Evolutionary conservation across 2,113 vertebrate species (phyloP).

Genomic region (Vicugna pacos): DNA sequence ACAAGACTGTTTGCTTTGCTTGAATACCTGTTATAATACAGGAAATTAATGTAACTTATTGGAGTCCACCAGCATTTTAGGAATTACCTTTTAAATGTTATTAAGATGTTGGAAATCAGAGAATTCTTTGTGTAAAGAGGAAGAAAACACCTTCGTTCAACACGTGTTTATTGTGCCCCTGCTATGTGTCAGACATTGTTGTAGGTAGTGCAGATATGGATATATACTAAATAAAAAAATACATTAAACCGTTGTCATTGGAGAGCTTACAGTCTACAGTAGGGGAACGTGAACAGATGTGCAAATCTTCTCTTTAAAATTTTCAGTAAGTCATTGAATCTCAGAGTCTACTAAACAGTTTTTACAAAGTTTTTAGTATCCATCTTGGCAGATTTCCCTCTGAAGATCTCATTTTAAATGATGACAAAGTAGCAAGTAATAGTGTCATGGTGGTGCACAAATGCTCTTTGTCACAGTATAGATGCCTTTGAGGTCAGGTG

Average conservation of each 20-base stretch:
- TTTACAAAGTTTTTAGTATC: constrained; percentile 32
- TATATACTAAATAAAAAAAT: not conserved
- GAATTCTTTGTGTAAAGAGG: constrained; percentile 14
- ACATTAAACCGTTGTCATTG: constrained; percentile 19
- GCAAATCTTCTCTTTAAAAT: constrained; percentile 29
- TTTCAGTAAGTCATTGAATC: not conserved
- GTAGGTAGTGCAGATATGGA: constrained; percentile 24
- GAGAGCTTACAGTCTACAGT: not conserved
- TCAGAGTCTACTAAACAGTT: constrained; percentile 5
- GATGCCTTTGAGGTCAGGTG: constrained; percentile 32
- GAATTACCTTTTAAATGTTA: constrained; percentile 56
- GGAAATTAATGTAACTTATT: constrained; percentile 12
- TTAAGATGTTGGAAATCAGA: constrained; percentile 25
- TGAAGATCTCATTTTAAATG: constrained; percentile 43
- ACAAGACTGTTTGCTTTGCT: constrained; percentile 34
- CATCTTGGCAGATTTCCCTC: not conserved
- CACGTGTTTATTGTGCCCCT: not conserved
- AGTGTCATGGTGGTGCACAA: not conserved
- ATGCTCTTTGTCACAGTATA: not conserved
- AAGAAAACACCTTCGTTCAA: constrained; percentile 18
- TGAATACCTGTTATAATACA: constrained; percentile 2
- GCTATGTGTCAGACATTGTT: not conserved
- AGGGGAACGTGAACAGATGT: not conserved
- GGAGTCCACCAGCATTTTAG: constrained; percentile 45
- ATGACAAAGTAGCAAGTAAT: not conserved